Conservation (phyloP, 2,797 vertebrate species). For the Hylomyscus alleni region DNA sequence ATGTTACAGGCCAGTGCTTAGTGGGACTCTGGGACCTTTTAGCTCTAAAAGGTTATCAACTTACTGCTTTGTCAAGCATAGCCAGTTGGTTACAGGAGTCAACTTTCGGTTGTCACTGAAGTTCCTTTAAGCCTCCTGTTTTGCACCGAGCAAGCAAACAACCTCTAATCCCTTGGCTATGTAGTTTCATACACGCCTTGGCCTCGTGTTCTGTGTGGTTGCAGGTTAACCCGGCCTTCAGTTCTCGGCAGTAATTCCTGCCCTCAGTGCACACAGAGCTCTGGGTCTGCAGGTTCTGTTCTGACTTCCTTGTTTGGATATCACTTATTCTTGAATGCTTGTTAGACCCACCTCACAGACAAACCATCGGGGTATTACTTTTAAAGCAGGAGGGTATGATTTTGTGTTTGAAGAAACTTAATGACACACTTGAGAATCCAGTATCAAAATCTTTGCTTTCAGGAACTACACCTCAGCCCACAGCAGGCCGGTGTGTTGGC, state of each 20-base stretch:
- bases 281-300: neutral
- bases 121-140: conserved; percentile 56
- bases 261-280: neutral
- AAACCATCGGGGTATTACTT: neutral
- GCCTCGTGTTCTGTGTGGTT: neutral
- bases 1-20: neutral
- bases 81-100: neutral
- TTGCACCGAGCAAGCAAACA: conserved; percentile 25
- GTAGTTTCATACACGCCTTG: neutral
- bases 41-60: conserved; percentile 10
- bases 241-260: fast-evolving
- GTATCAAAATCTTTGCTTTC: conserved; percentile 23
- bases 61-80: neutral
- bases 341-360: neutral
- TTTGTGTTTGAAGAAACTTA: conserved; percentile 60
- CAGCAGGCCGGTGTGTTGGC: fast-evolving
- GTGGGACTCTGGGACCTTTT: neutral
- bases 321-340: neutral
- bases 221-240: neutral
- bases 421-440: conserved; percentile 41
- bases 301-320: neutral
- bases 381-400: neutral
- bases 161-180: neutral
- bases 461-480: neutral
- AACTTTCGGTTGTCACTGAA: neutral